phyloP scores from a whole-genome alignment of 2,113 vertebrate genomes.

The Xiphias gladius region DNA sequence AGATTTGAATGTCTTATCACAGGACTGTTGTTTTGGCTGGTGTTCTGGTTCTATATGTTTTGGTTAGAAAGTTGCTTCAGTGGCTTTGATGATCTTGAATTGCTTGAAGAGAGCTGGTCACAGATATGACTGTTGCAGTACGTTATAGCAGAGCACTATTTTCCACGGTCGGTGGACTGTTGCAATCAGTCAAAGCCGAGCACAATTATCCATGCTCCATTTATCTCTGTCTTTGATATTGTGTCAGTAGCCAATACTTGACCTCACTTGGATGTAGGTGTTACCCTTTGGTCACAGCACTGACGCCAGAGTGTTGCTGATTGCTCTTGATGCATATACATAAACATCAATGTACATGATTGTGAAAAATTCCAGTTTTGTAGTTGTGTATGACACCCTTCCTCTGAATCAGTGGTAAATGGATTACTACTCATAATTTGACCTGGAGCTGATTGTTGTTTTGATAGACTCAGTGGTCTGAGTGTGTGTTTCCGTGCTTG shows the following conservation, averaged over 20 bases:
- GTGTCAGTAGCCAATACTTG: slow-evolving; percentile 60
- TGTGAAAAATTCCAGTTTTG: slow-evolving; percentile 1
- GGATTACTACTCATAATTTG: slow-evolving; percentile 31
- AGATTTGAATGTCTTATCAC: not conserved
- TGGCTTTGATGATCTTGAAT: slow-evolving; percentile 13
- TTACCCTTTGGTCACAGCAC: slow-evolving; percentile 4
- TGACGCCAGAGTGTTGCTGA: slow-evolving; percentile 3
- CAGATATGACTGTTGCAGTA: slow-evolving; percentile 23
- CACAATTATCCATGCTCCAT: slow-evolving; percentile 69
- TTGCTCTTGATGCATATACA: not conserved
- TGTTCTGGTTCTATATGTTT: not conserved
- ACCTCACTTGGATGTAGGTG: slow-evolving; percentile 40
- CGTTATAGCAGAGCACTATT: slow-evolving; percentile 37
- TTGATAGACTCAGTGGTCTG: not conserved
- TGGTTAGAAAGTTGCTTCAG: not conserved
- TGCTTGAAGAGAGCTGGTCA: slow-evolving; percentile 24
- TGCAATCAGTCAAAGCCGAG: slow-evolving; percentile 52
- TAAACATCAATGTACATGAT: not conserved
- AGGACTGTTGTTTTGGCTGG: not conserved
- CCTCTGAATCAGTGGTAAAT: slow-evolving; percentile 22
- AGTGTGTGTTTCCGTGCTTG: not conserved
- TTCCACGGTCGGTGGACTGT: slow-evolving; percentile 43
- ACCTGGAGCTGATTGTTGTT: slow-evolving; percentile 3
- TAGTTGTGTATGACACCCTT: not conserved
- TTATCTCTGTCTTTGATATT: slow-evolving; percentile 55